Evolutionary conservation across 2,113 vertebrate species (phyloP), one percentile per base, ranked within the genome.

Genomic region (Rhinoptilus africanus): DNA sequence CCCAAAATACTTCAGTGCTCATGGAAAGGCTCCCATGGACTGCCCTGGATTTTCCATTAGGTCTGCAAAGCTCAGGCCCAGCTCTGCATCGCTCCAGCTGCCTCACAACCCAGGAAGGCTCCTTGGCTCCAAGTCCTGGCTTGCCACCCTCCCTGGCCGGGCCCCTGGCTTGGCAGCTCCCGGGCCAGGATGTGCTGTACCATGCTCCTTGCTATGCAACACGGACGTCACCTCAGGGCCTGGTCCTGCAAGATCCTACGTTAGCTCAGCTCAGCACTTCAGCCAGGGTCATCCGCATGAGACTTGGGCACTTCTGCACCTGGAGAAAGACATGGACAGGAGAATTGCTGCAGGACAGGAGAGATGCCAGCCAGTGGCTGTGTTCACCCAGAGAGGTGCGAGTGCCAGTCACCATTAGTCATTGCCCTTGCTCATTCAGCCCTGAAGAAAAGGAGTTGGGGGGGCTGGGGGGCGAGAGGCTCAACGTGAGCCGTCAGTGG

Each of bases 11-110:
- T 0, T n/a, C 80, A 30, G 6, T 0, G 21, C 50, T 95, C 41
- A 22, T 69, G 89, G 86, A 89, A 80, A 91, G 18, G 1, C 35
- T 83, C 54, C 45, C 35, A 5, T 14, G 51, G 72, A 20, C 39
- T 21, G 91, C 48, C 48, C 66, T 66, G 95, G 68, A 34, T 95
- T 95, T 94, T 81, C 84, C 89, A 84, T 59, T 28, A 91, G 89
- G 60, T 73, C 84, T 53, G 88, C 50, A 66, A 41, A 32, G 73
- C 86, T n/a, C 15, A 12, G 59, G 83, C 60, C 35, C 8, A 8
- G 32, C 6, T 1, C 53, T 56, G 84, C 56, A 53, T 86, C 68
- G 1, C 24, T 75, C 47, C 32, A 4, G 76, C 76, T 89, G 47
- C 11, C n/a, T 59, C 67, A 26, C 73, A 78, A 15, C 50, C 79